Base-by-base conservation (phyloP, 2,797 vertebrate species). In the Ciconia nigra region DNA sequence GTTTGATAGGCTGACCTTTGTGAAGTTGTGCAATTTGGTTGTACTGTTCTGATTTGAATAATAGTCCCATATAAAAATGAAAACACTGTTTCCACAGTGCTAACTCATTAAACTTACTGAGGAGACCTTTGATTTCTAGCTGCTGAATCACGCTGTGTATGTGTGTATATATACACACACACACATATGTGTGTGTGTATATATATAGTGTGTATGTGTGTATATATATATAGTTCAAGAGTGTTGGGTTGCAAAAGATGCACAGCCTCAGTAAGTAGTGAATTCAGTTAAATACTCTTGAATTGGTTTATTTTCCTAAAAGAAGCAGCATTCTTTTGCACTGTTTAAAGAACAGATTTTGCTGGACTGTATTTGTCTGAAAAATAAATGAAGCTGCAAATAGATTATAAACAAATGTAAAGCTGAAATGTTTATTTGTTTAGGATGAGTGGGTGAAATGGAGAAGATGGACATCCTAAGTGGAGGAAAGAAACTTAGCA, bases 1-100 rank as follows among this genome's bases (percentile, higher is more conserved):
- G 9, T 41, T 46, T 8, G 73, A 8, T 5, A 5, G 65, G 51
- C 65, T 70, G 81, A 25, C 8, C 58, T 79, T 49, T 15, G 51
- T 16, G 19, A 44, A 41, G 54, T 19, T 0, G 0, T 29, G 22
- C 5, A 10, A 3, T 44, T 44, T 11, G 26, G 10, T 18, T 57
- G 37, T 35, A 12, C 57, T 63, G 3, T 5, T 84, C 26, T 55
- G 39, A 28, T 59, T 52, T 39, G 20, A 47, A 4, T 24, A 16
- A 17, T 1, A 13, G n/a, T 13, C 15, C 33, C 10, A 0, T 7
- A 5, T 11, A 7, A 47, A 78, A 46, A 26, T 6, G 31, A 54
- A 89, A 71, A 8, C 13, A 2, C 33, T 5, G 3, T 70, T 93
- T 78, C 26, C 70, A 9, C 15, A 5, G 39, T 1, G 9, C 35